A percentile compares a stretch with the other conserved stretches of the same genome.
These are phyloP conservation scores for Oxyteleia sp. DNA, from an alignment of 2,888 invertebrate species.

Conservation along the genomic window DNA sequence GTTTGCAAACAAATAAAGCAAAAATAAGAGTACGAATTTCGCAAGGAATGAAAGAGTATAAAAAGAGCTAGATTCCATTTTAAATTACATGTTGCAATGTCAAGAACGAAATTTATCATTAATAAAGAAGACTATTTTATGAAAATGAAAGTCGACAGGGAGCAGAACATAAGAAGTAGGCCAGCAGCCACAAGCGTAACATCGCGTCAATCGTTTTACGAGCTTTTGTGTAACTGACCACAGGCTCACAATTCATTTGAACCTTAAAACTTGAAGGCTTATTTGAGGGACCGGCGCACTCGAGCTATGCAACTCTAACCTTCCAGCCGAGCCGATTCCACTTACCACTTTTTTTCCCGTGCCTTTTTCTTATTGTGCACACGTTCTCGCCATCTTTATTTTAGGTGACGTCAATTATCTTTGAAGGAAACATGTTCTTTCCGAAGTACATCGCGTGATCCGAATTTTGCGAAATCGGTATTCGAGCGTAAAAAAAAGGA, in stretches of 20 bases:
- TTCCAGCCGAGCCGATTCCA: slow-evolving; percentile 53
- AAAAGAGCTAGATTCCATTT: slow-evolving; percentile 37
- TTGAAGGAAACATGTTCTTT: slow-evolving; percentile 65
- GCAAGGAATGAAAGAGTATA: slow-evolving; percentile 54
- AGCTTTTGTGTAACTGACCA: slow-evolving; percentile 73
- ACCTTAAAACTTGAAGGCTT: slow-evolving; percentile 69
- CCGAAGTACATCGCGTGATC: slow-evolving; percentile 60
- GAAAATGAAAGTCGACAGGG: slow-evolving; percentile 68
- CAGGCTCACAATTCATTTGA: slow-evolving; percentile 70
- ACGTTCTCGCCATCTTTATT: slow-evolving; percentile 64
- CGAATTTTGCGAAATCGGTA: slow-evolving; percentile 65
- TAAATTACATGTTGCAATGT: slow-evolving; percentile 60
- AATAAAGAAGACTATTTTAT: slow-evolving; percentile 72
- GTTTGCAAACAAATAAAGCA: not conserved
- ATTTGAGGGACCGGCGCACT: slow-evolving; percentile 20
- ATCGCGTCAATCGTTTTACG: slow-evolving; percentile 70
- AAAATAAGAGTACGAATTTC: slow-evolving; percentile 14
- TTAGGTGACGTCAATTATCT: slow-evolving; percentile 70
- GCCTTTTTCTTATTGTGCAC: slow-evolving; percentile 59
- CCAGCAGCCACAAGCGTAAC: slow-evolving; percentile 67
- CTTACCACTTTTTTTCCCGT: slow-evolving; percentile 26
- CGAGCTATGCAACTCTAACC: slow-evolving; percentile 52
- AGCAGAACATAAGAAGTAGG: slow-evolving; percentile 64
- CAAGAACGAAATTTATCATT: slow-evolving; percentile 67
- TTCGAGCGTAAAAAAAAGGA: slow-evolving; percentile 49